Conservation (phyloP, 2,888 invertebrate genomes). For the Andrena bicolor region DNA sequence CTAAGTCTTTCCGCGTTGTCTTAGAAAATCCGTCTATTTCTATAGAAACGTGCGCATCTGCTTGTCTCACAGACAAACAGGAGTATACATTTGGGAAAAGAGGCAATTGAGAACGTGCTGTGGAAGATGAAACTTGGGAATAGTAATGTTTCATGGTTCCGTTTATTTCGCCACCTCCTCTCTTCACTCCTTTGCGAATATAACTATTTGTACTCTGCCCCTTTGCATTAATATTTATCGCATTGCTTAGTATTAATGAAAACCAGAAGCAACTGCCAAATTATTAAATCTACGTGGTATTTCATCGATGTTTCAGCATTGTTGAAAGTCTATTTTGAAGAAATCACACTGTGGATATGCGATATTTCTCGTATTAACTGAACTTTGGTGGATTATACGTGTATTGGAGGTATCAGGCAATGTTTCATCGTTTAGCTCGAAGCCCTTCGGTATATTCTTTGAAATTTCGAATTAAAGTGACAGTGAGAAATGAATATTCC, state of each 20-base stretch:
- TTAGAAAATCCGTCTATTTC: no score
- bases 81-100: constrained; percentile 1
- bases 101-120: neutral
- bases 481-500: neutral
- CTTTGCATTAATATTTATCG: no score
- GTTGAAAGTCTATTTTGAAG: no score
- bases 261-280: no score
- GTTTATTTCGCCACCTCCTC: neutral
- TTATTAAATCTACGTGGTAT: no score
- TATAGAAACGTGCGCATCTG: no score
- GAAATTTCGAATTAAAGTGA: neutral
- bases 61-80: neutral
- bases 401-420: neutral
- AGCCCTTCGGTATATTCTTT: neutral
- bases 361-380: neutral
- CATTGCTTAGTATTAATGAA: no score
- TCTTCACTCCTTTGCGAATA: neutral
- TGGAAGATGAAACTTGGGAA: neutral
- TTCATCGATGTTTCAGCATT: neutral
- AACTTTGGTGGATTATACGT: neutral
- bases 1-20: no score
- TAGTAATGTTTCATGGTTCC: constrained; percentile 6
- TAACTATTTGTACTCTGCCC: no score
- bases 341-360: no score
- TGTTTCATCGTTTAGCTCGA: constrained; percentile 4